phyloP scores from a whole-genome alignment of 2,113 vertebrate species.

The Cavia aperea region DNA sequence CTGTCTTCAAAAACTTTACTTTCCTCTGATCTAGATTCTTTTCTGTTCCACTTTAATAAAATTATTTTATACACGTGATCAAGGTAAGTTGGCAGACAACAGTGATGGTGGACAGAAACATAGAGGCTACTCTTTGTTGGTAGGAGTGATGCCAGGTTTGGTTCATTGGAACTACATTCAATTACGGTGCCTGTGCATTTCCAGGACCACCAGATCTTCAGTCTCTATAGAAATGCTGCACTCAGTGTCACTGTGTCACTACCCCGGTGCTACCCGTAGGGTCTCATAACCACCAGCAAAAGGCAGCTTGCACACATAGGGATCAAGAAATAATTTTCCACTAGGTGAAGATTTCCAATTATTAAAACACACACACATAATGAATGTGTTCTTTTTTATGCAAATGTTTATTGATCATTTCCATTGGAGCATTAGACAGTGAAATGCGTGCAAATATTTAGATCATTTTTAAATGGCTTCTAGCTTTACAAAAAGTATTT shows the following conservation, averaged over 20 bases:
- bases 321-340: background rate
- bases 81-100: slow-evolving; percentile 36
- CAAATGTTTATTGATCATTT: slow-evolving; percentile 64
- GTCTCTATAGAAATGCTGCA: background rate
- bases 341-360: slow-evolving; percentile 16
- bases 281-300: background rate
- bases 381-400: slow-evolving; percentile 59
- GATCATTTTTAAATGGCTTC: slow-evolving; percentile 43
- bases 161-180: slow-evolving; percentile 48
- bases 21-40: slow-evolving; percentile 19
- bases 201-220: slow-evolving; percentile 34
- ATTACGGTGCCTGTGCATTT: slow-evolving; percentile 53
- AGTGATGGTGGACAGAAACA: background rate
- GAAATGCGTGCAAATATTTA: slow-evolving; percentile 57
- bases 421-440: slow-evolving; percentile 49
- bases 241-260: background rate
- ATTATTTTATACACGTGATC: slow-evolving; percentile 47
- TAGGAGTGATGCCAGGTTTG: background rate
- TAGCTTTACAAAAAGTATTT: slow-evolving; percentile 38
- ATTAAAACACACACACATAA: slow-evolving; percentile 48
- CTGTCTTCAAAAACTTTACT: slow-evolving; percentile 33
- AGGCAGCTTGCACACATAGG: background rate
- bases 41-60: slow-evolving; percentile 28
- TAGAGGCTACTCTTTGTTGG: background rate
- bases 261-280: background rate